Base-by-base conservation (phyloP, 2,888 invertebrate species). In the Unio delphinus region DNA sequence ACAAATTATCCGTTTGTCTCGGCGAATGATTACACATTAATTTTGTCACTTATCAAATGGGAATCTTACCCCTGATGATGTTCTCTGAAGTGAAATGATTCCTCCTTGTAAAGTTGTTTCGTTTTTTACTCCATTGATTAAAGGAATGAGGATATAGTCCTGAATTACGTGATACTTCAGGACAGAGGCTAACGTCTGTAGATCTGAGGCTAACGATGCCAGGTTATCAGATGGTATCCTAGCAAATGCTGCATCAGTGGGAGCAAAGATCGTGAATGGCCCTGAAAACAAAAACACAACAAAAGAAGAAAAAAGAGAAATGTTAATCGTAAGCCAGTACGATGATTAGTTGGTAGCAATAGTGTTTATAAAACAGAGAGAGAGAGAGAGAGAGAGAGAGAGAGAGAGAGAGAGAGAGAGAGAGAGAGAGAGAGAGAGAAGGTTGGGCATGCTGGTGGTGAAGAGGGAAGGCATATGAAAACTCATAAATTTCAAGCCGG, bases 221-320 rank as follows among this genome's bases (percentile, higher is more conserved):
- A 73, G 59, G 1, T 61, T 26, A 23, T 70, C 70, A 7, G 68
- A 6, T 15, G 72, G 69, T 11, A 75, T 55, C 26, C 64, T 67
- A 6, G 57, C 56, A 45, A 82, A 74, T 8, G 80, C 79, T 8
- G 64, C 65, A 63, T 82, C 75, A 26, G 78, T 76, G 0, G 81
- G 82, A 11, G 77, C 74, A 54, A 82, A 72, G 4, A 82, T 34
- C 2, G 82, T 82, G 64, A 73, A 77, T 23, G 80, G 80, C 18
- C 77, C 81, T 82, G 70, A n/a, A 67, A 28, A 55, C 62, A 30
- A 61, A 1, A 30, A 55, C 61, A 55, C 7, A 17, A 23, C 23
- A 23, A 23, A 23, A 23, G 23, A 4, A 61, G 7, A 5, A 54
- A 34, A 34, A 45, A 3, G 45, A 45, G 11, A 45, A 45, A 45